Evolutionary conservation across 2,888 invertebrate species (phyloP).

Genomic region (Pristionchus japonicus): DNA sequence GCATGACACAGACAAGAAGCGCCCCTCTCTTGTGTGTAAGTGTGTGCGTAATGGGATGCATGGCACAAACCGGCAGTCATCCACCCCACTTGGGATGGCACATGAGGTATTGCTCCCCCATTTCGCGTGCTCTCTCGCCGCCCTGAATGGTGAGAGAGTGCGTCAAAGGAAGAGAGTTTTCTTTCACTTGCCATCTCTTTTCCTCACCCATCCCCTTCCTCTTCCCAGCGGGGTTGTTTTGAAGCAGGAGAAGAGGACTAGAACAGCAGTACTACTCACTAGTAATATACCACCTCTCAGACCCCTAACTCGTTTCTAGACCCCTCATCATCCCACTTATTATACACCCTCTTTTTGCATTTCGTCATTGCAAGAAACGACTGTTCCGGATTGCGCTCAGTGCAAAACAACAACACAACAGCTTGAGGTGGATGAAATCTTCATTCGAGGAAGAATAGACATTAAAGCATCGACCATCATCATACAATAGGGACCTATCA

Average conservation of each 20-base stretch:
- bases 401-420: not conserved
- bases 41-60: not conserved
- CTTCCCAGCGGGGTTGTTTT: not conserved
- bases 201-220: not conserved
- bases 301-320: conserved; percentile 10
- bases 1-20: conserved; percentile 11
- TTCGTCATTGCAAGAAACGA: not conserved
- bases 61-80: conserved; percentile 38
- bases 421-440: not conserved
- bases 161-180: no score
- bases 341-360: not conserved
- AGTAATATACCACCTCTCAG: conserved; percentile 16
- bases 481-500: not conserved
- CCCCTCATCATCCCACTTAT: conserved; percentile 3
- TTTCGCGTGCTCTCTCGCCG: no score
- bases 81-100: no score
- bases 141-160: no score
- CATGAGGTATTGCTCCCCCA: no score
- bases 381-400: not conserved
- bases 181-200: no score
- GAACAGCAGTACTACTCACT: not conserved
- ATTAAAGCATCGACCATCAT: not conserved
- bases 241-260: not conserved
- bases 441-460: not conserved
- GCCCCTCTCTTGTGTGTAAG: not conserved